Conservation (phyloP, 2,888 invertebrate genomes). For the Drosophila eohydei region DNA sequence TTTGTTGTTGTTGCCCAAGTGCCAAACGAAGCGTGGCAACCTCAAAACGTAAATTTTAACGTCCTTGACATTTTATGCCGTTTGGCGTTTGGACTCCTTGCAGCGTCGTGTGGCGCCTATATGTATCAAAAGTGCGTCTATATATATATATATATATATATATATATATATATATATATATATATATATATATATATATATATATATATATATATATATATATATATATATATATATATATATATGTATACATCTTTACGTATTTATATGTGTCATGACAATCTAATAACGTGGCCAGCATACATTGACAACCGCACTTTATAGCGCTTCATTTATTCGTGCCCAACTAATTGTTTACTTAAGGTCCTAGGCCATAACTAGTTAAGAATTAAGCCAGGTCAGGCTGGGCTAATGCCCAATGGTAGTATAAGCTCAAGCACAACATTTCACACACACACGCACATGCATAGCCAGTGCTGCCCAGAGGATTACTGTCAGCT, state of each 20-base stretch:
- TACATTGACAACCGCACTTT: slow-evolving; percentile 17
- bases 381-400: slow-evolving; percentile 55
- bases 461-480: slow-evolving; percentile 1
- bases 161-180: not conserved
- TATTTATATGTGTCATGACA: slow-evolving; percentile 17
- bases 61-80: slow-evolving; percentile 72
- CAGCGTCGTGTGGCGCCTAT: slow-evolving; percentile 25
- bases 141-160: not conserved
- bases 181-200: slow-evolving; percentile 5
- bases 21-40: slow-evolving; percentile 59
- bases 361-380: slow-evolving; percentile 32
- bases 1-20: slow-evolving; percentile 34
- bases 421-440: slow-evolving; percentile 6
- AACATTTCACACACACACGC: not conserved
- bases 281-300: slow-evolving; percentile 26
- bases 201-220: slow-evolving; percentile 6
- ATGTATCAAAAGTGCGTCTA: slow-evolving; percentile 12
- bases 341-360: slow-evolving; percentile 45
- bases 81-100: slow-evolving; percentile 52
- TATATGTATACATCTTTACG: slow-evolving; percentile 5
- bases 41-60: slow-evolving; percentile 69
- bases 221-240: slow-evolving; percentile 3
- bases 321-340: slow-evolving; percentile 28
- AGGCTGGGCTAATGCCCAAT: slow-evolving; percentile 13
- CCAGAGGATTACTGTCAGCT: slow-evolving; percentile 37